Evolutionary conservation across 1,140 invertebrate species (phyloP).

Genomic region (Trichonephila clavipes): DNA sequence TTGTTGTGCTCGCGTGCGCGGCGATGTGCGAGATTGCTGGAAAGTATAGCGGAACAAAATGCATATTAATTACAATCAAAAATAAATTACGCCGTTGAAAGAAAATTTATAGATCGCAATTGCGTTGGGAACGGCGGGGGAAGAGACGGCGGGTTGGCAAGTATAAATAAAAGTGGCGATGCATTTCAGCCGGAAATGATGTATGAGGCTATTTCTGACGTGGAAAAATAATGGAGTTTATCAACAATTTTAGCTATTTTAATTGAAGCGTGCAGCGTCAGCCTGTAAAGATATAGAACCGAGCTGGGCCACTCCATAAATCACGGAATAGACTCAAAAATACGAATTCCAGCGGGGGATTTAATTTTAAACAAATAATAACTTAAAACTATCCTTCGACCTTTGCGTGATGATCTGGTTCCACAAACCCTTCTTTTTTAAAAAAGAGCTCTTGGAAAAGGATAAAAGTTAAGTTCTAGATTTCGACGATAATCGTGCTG

Average conservation of each 20-base stretch:
- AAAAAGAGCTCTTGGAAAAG: neutral
- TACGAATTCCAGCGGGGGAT: constrained; percentile 71
- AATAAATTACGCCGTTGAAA: constrained; percentile 75
- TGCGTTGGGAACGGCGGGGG: constrained; percentile 15
- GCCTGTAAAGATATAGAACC: constrained; percentile 52
- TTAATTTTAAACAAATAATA: constrained; percentile 77
- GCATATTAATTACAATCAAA: constrained; percentile 77
- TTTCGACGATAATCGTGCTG: neutral
- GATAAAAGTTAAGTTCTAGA: constrained; percentile 18
- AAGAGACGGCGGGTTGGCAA: constrained; percentile 9
- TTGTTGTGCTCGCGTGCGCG: constrained; percentile 64
- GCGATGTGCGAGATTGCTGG: constrained; percentile 59
- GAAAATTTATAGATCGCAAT: constrained; percentile 77
- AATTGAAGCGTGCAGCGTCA: constrained; percentile 73
- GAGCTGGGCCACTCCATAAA: constrained; percentile 66
- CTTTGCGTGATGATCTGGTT: constrained; percentile 47
- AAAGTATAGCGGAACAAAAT: constrained; percentile 70
- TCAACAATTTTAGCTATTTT: constrained; percentile 77
- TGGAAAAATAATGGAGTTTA: constrained; percentile 76
- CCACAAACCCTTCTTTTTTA: neutral
- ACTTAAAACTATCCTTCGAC: constrained; percentile 54
- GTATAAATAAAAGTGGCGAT: constrained; percentile 75
- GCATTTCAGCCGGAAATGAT: constrained; percentile 76
- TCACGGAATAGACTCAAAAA: constrained; percentile 75
- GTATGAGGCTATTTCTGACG: constrained; percentile 75